Evolutionary conservation across 2,888 invertebrate genomes (phyloP), one percentile per base, ranked within the genome.

Genomic region (Rhagonycha fulva): DNA sequence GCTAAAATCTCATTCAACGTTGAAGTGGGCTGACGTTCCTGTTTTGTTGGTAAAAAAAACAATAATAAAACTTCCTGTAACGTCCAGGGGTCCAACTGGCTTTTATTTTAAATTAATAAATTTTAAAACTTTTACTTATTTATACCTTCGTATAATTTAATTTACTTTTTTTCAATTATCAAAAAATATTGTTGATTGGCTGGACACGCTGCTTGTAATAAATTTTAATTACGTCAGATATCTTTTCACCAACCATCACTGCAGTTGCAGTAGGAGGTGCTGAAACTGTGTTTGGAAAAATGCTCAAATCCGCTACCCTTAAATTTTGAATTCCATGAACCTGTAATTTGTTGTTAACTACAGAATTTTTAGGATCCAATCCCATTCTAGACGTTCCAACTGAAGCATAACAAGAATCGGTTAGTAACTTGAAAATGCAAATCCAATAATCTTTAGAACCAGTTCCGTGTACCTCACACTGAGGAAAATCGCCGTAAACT

Each of bases 221-320:
- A n/a, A 47, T 47, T 66, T 82, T 82, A 30, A 82, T 80, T 62
- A 83, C 74, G 77, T 84, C 91, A 90, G 93, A 89, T 4, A 89
- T 92, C 82, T 93, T 94, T 87, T 94, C 94, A 0, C 92, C 94
- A 28, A 93, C 90, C 93, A 94, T 93, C 32, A 93, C 91, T 0
- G 92, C 91, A 2, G 92, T 91, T 0, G 92, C 93, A 74, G 91
- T 91, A 0, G 93, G 93, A 84, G 94, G 93, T 0, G 92, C 91
- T 5, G 91, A 91, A 66, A 92, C 89, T 11, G 93, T 90, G 68
- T 89, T 87, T 0, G 94, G 94, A 85, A 94, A 92, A 26, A 94
- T 88, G 78, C 93, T 92, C 26, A 92, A 92, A 82, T 94, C 94
- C 4, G 90, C 91, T 0, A 94, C 93, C 78, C 94, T 87, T 26